Conservation (phyloP, 2,113 vertebrate species). For the Corythoichthys intestinalis region DNA sequence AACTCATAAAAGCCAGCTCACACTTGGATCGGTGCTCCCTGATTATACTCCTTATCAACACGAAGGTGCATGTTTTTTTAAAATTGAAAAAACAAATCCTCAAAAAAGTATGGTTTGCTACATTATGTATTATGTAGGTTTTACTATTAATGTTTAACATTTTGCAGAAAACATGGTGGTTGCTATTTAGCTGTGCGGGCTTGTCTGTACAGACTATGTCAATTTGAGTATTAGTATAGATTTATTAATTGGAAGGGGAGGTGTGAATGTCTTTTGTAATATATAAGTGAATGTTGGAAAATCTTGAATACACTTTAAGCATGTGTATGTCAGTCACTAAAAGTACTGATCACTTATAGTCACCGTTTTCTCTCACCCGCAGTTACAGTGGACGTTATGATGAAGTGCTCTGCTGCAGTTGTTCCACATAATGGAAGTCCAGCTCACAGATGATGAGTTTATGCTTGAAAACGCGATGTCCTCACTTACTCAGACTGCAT, state of each 20-base stretch:
- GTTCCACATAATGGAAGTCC: constrained; percentile 52
- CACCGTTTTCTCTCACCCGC: constrained; percentile 1
- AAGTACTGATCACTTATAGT: neutral
- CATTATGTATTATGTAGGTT: neutral
- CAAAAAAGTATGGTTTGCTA: neutral
- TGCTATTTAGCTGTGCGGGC: neutral
- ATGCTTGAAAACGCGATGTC: neutral
- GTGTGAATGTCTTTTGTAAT: neutral
- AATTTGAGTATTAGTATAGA: too few species aligned
- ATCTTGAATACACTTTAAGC: neutral
- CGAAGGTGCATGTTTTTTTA: neutral
- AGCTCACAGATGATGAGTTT: neutral
- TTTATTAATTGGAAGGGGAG: neutral
- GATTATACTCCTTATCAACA: neutral
- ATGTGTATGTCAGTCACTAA: neutral
- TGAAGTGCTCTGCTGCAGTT: constrained; percentile 69
- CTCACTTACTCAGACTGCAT: constrained; percentile 12
- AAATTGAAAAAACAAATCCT: neutral
- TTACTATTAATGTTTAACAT: neutral
- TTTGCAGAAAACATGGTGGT: neutral
- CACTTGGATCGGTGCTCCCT: neutral
- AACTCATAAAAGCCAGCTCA: neutral
- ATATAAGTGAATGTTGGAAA: neutral
- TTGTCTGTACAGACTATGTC: neutral
- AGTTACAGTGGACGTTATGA: constrained; percentile 77